phyloP scores from a whole-genome alignment of 2,113 vertebrate species.

The Syngnathus floridae region DNA sequence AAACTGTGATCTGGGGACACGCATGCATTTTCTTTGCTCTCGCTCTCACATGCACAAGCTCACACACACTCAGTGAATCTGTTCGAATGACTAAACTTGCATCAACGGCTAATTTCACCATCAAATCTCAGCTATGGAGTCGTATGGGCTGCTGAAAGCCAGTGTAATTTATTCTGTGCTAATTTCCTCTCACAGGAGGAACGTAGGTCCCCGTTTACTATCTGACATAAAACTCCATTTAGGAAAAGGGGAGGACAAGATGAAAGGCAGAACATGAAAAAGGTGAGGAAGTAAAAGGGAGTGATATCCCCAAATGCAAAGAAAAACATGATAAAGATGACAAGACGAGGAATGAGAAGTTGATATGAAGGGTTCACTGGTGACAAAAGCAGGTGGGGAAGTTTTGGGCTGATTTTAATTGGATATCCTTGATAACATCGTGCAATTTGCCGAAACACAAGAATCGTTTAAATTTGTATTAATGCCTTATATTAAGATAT shows the following conservation, averaged over 20 bases:
- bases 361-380: background rate
- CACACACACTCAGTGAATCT: slow-evolving; percentile 29
- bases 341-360: background rate
- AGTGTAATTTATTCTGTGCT: slow-evolving; percentile 57
- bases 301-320: background rate
- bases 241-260: slow-evolving; percentile 31
- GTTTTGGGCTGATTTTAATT: background rate
- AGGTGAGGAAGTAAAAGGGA: slow-evolving; percentile 43
- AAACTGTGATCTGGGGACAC: slow-evolving; percentile 50
- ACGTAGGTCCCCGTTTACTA: slow-evolving; percentile 59
- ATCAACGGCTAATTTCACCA: slow-evolving; percentile 64
- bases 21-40: slow-evolving; percentile 20
- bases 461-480: background rate
- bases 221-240: slow-evolving; percentile 60
- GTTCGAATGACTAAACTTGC: slow-evolving; percentile 59
- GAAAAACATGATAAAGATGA: slow-evolving; percentile 12
- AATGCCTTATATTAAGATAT: slow-evolving; percentile 2
- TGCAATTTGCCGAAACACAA: background rate
- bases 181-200: slow-evolving; percentile 58
- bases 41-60: background rate
- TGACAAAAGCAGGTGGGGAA: slow-evolving; percentile 1
- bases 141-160: slow-evolving; percentile 44
- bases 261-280: slow-evolving; percentile 17
- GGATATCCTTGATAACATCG: slow-evolving; percentile 4
- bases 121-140: slow-evolving; percentile 64